These are phyloP conservation scores for Tetraneura akinire DNA, from an alignment of 1,140 invertebrate species.

Conservation along the genomic window DNA sequence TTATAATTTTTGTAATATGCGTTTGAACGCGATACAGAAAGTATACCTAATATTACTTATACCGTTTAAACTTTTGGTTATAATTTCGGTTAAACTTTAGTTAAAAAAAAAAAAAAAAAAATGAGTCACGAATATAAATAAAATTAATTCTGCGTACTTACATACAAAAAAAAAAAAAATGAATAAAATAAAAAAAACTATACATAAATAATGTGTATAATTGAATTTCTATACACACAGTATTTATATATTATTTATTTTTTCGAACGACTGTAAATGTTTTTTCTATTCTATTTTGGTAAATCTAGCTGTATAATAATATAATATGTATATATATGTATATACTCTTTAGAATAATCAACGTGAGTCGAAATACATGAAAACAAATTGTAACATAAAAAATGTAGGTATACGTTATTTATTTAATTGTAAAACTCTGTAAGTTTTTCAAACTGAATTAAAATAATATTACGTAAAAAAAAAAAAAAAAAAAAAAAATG, in stretches of 20 bases:
- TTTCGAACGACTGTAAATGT: not conserved
- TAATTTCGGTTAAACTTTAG: not conserved
- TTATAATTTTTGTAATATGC: too few species aligned
- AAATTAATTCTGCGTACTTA: too few species aligned
- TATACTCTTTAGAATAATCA: not conserved
- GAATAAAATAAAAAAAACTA: not conserved
- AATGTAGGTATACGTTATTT: not conserved
- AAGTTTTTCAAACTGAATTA: not conserved
- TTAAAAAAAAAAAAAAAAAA: too few species aligned
- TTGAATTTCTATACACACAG: not conserved
- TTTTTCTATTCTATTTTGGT: too few species aligned
- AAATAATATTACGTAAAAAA: not conserved
- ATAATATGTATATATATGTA: too few species aligned
- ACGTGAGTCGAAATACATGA: not conserved
- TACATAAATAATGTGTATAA: slow-evolving; percentile 22
- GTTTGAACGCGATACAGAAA: slow-evolving; percentile 11
- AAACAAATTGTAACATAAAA: not conserved
- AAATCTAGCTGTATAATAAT: not conserved
- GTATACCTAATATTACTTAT: too few species aligned
- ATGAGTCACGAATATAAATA: not conserved
- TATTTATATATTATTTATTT: not conserved
- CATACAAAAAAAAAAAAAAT: too few species aligned
- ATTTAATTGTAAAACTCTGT: not conserved
- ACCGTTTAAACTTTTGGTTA: too few species aligned
- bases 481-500: too few species aligned